Evolutionary conservation across 2,113 vertebrate genomes (phyloP).

Genomic region (Tragelaphus strepsiceros): DNA sequence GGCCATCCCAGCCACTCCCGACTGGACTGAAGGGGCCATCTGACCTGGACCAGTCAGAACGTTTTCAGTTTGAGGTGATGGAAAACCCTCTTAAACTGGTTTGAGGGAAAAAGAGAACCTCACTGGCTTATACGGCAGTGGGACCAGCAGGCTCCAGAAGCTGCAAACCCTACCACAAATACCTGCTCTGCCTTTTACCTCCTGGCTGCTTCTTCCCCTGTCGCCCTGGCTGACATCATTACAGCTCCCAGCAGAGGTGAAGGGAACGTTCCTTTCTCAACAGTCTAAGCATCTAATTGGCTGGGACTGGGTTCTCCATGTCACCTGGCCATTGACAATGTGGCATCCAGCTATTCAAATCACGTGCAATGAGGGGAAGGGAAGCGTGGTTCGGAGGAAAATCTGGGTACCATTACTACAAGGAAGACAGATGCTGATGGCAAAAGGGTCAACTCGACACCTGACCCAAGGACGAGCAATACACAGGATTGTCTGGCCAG

Average conservation of each 20-base stretch:
- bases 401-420: not conserved
- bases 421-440: not conserved
- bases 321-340: not conserved
- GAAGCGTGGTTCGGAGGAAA: not conserved
- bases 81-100: not conserved
- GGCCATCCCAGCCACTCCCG: not conserved
- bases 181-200: not conserved
- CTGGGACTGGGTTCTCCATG: not conserved
- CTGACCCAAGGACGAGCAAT: not conserved
- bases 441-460: not conserved
- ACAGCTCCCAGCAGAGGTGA: not conserved
- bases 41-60: not conserved
- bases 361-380: fast-evolving
- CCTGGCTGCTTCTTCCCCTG: not conserved
- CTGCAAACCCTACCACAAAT: not conserved
- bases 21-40: not conserved
- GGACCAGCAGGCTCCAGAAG: not conserved
- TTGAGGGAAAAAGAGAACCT: not conserved
- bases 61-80: not conserved
- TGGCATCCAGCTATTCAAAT: not conserved
- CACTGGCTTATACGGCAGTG: not conserved
- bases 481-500: not conserved
- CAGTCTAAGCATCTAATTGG: not conserved
- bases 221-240: not conserved
- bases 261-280: not conserved